Evolutionary conservation across 2,113 vertebrate species (phyloP), one percentile per base, ranked within the genome.

Genomic region (Hyaena hyaena): DNA sequence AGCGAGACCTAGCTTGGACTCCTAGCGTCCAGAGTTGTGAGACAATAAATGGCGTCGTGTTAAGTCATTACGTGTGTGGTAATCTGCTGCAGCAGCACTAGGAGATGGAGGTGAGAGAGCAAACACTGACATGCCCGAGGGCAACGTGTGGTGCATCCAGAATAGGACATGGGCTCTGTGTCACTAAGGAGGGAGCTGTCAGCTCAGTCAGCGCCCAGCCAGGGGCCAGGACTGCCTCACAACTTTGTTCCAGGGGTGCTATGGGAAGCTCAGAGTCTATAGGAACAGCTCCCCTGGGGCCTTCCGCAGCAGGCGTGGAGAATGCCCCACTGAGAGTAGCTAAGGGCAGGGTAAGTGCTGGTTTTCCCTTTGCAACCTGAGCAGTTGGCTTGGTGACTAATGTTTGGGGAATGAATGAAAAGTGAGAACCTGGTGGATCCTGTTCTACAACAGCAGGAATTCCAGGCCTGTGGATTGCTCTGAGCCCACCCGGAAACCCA

Each of bases 181-280:
- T 77, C 48, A 88, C 81, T 50, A 16, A 68, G 35, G 16, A 35
- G 53, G 31, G 19, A 17, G 15, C 10, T 87, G 35, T 85, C 63
- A 17, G 21, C 35, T 77, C n/a, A 90, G 2, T 7, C 6, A 1
- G 24, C 24, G 26, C 24, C 15, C 58, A n/a, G 7, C 69, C 10
- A 4, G 65, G 33, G 17, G 50, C 33, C 7, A 48, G 74, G 65
- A 48, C 35, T 65, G 15, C 69, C 35, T 88, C 39, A 33, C 16
- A 24, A 26, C 61, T 17, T 28, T 55, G 0, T 61, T 63, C 55
- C 53, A 74, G 33, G 0, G 10, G 6, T 17, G 66, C 80, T 61
- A 0, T 0, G 26, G 39, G 3, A 33, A 31, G 55, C 28, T 48
- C 19, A 1, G 35, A n/a, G 23, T 33, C 66, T 24, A 14, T 4